Evolutionary conservation across 2,888 invertebrate species (phyloP).

Genomic region (Drosophila anomalata): DNA sequence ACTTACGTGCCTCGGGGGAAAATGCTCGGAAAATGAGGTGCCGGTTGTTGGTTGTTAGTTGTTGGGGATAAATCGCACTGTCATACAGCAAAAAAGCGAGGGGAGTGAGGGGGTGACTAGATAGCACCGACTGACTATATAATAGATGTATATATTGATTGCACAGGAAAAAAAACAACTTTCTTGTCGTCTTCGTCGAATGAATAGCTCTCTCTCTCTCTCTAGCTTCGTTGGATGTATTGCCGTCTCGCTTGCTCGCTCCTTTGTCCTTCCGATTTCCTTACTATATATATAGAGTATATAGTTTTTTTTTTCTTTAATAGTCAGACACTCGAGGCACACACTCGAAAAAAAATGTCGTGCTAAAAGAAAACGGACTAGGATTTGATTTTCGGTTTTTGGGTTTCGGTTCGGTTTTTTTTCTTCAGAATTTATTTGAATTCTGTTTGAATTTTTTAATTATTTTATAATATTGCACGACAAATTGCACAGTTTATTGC

Average conservation of each 20-base stretch:
- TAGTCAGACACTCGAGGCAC: conserved; percentile 46
- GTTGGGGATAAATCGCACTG: conserved; percentile 18
- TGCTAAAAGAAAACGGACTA: conserved; percentile 23
- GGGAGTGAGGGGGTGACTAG: conserved; percentile 1
- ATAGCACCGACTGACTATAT: conserved; percentile 33
- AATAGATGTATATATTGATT: conserved; percentile 63
- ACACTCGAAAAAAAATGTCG: conserved; percentile 35
- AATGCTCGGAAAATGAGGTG: conserved; percentile 12
- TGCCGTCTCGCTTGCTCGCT: conserved; percentile 41
- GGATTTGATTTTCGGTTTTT: conserved; percentile 4
- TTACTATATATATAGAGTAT: conserved; percentile 26
- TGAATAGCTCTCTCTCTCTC: conserved; percentile 25
- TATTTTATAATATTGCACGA: conserved; percentile 25
- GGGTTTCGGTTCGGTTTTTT: not conserved
- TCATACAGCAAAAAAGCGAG: conserved; percentile 23
- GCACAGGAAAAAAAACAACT: conserved; percentile 39
- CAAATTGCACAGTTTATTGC: conserved; percentile 32
- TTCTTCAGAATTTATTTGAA: not conserved
- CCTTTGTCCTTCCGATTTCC: conserved; percentile 43
- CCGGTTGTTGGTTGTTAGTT: conserved; percentile 5
- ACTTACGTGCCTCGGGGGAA: conserved; percentile 25
- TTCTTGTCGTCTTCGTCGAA: conserved; percentile 37
- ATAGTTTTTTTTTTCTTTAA: conserved; percentile 7
- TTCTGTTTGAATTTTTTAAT: not conserved
- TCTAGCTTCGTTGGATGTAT: conserved; percentile 3